Conservation (phyloP, 2,888 invertebrate species). For the Chelonus formosanus region DNA sequence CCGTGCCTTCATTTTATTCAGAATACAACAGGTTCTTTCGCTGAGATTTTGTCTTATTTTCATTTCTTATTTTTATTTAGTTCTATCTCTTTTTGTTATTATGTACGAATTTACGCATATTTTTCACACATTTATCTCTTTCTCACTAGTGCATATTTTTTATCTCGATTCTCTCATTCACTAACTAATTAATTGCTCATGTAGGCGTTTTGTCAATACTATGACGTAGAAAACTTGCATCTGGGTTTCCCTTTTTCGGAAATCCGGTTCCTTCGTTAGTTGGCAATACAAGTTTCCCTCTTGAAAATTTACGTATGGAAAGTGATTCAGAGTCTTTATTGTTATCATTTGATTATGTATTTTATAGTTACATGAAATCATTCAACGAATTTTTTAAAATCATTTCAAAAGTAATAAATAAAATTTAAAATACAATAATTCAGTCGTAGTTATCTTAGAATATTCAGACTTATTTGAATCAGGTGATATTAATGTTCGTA, state of each 20-base stretch:
- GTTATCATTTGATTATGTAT: too few relatives aligned
- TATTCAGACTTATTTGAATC: too few relatives aligned
- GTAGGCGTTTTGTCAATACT: constrained; percentile 42
- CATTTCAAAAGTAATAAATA: too few relatives aligned
- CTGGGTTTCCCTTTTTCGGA: constrained; percentile 60
- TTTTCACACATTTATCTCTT: constrained; percentile 32
- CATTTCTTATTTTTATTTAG: constrained; percentile 3
- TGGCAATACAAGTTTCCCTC: too few relatives aligned
- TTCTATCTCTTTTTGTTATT: constrained; percentile 20
- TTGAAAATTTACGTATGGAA: too few relatives aligned
- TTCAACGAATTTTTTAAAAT: too few relatives aligned
- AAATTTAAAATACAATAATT: too few relatives aligned
- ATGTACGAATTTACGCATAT: constrained; percentile 38
- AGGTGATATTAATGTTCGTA: too few relatives aligned
- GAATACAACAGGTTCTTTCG: constrained; percentile 53
- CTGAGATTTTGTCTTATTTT: constrained; percentile 29
- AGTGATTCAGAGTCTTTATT: too few relatives aligned
- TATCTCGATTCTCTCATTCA: constrained; percentile 10
- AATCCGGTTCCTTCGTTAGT: constrained; percentile 48
- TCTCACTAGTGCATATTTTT: not conserved
- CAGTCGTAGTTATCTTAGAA: too few relatives aligned
- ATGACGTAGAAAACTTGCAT: constrained; percentile 41
- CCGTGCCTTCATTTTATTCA: constrained; percentile 40
- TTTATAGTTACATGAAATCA: too few relatives aligned
- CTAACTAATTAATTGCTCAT: constrained; percentile 30